Conservation (phyloP, 1,140 invertebrate species). For the Anagrus nilaparvatae region DNA sequence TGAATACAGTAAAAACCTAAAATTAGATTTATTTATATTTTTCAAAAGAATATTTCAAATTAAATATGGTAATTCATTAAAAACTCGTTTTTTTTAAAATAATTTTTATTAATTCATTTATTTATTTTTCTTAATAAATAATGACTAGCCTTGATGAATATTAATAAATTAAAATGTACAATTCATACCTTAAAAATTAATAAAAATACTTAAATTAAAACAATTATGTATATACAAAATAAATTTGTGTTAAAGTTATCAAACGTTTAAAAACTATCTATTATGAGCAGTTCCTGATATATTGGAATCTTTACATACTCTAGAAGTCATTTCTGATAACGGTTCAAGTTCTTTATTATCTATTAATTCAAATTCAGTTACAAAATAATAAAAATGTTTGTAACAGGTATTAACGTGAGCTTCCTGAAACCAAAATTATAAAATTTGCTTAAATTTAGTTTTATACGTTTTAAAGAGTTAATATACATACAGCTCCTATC, state of each 20-base stretch:
- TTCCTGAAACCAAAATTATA: conserved; percentile 52
- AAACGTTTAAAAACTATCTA: conserved; percentile 27
- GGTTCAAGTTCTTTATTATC: conserved; percentile 82
- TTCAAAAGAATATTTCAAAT: conserved; percentile 3
- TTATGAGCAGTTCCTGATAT: conserved; percentile 20
- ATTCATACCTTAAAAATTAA: no score
- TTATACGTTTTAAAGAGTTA: conserved; percentile 10
- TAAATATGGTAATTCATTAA: background rate
- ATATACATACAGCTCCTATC: conserved; percentile 72
- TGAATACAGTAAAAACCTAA: no score
- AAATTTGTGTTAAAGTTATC: no score
- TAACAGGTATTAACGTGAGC: conserved; percentile 95
- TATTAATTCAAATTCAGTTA: conserved; percentile 80
- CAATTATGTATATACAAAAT: no score
- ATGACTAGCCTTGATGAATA: no score
- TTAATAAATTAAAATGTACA: no score
- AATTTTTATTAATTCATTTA: no score
- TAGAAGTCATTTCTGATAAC: conserved; percentile 63
- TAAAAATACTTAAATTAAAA: no score
- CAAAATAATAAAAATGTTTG: conserved; percentile 95
- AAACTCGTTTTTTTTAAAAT: conserved; percentile 1
- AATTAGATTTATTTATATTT: conserved; percentile 5
- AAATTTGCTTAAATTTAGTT: conserved; percentile 1
- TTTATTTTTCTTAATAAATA: no score
- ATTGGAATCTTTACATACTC: conserved; percentile 52